Conservation (phyloP, 2,888 invertebrate genomes). For the Itoplectis maculator region DNA sequence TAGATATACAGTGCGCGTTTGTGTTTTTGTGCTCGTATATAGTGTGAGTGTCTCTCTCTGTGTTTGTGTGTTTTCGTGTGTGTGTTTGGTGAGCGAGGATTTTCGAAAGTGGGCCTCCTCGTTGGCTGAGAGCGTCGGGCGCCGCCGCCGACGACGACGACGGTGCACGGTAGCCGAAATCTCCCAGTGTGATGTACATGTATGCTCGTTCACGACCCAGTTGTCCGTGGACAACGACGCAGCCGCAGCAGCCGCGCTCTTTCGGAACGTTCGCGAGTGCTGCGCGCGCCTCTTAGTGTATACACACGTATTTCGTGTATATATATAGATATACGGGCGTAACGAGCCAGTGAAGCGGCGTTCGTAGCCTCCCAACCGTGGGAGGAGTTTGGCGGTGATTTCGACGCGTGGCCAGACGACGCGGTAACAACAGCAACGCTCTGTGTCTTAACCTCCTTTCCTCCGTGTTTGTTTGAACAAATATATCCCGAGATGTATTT, state of each 20-base stretch:
- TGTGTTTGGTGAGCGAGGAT: not conserved
- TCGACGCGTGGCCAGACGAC: conserved; percentile 54
- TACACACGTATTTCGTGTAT: not conserved
- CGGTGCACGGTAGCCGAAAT: conserved; percentile 56
- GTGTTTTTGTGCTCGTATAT: conserved; percentile 13
- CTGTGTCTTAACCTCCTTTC: not conserved
- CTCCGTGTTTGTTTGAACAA: not conserved
- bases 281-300: conserved; percentile 10
- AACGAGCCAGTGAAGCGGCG: not conserved
- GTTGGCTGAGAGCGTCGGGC: conserved; percentile 15
- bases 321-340: conserved; percentile 1
- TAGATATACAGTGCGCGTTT: not conserved
- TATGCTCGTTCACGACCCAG: conserved; percentile 27
- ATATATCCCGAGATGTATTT: not conserved
- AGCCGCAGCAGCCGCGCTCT: conserved; percentile 5
- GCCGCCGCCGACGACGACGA: no score
- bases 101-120: conserved; percentile 56
- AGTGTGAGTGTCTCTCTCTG: not conserved
- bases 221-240: no score
- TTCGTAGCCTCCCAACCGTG: not conserved
- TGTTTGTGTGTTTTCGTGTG: not conserved
- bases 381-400: conserved; percentile 42
- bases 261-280: conserved; percentile 29
- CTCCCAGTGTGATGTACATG: conserved; percentile 31
- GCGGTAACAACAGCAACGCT: conserved; percentile 21